Evolutionary conservation across 2,888 invertebrate species (phyloP), one percentile per base, ranked within the genome.

Genomic region (Callyntrura guangdongensis): DNA sequence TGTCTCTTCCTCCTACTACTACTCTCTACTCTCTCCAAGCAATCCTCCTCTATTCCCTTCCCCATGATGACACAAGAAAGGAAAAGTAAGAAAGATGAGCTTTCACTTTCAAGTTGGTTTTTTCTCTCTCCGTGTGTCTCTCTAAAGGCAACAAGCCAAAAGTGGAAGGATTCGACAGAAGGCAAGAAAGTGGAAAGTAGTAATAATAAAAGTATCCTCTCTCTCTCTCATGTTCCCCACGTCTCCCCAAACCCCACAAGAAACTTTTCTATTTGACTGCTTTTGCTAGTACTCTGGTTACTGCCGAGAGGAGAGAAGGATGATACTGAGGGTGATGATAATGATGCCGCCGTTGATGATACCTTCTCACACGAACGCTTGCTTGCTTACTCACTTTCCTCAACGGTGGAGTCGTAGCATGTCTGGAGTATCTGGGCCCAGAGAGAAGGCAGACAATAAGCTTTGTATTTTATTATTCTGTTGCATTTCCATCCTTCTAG

Each of bases 151-250:
- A 12, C 27, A 11, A 64, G 45, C 36, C 83, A 67, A 83, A 67
- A 69, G 17, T 25, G 67, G 64, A 84, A 47, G 47, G 49, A 67
- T n/a, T 9, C 22, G 53, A 36, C 12, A 69, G 84, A 47, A 47
- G 22, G 20, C 77, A 79, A 77, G 64, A 86, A 79, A 77, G 64
- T 86, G 79, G 49, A 77, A 86, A 86, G 85, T 74, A n/a, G 61
- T 61, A 20, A 17, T 61, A n/a, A 61, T n/a, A 69, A 49, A 69
- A 69, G 53, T 53, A 53, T 14, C n/a, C 11, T 69, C 27, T 69
- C 47, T 67, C 22, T 67, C 45, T 67, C n/a, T 69, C 79, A 53
- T 53, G 53, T 53, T 67, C 67, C 27, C 67, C 64, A 27, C 67
- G 14, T 67, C 20, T 61, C 17, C 20, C 20, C 20, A 61, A 61